Base-by-base conservation (phyloP, 2,888 invertebrate species). In the Polyommatus icarus region DNA sequence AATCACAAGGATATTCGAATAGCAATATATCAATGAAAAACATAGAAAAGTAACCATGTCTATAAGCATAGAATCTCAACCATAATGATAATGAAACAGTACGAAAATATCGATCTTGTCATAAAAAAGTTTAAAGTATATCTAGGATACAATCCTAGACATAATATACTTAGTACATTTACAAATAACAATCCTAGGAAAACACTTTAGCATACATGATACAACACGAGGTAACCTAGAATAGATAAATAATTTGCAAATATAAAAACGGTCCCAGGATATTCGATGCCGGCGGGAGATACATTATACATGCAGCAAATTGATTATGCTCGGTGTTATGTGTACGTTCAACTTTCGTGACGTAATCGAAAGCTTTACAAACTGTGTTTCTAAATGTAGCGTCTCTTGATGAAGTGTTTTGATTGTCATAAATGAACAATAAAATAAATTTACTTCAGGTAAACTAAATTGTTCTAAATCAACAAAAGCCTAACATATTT, bases 201-300 rank as follows among this genome's bases (percentile, higher is more conserved):
- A 29, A 24, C 24, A 61, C 12, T 20, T 59, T 24, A 61, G 61
- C 24, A 10, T 61, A 61, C 32, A 32, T 32, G 32, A 32, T 3
- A 32, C 1, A 61, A 24, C 61, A 61, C 61, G 12, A 24, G 1
- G 24, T 29, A 29, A 61, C 61, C 61, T 61, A 61, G 61, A 61
- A 61, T 67, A 67, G 29, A 67, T 67, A 67, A 29, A 29, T 15
- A 29, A 67, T 29, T 67, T 29, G 15, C 67, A 32, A 32, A 67
- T 67, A 32, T 67, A 67, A 67, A 67, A 67, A 67, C 67, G 67
- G 67, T 67, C 32, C 29, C 29, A 67, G 67, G 67, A 67, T 67
- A 67, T 67, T 67, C 29, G 67, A 67, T 29, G 32, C 67, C 67
- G 67, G 24, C 67, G 24, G 29, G 67, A 67, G 29, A 29, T 67